Percentiles rank a stretch among this genome's conserved stretches.
These are phyloP conservation scores for Ginglymostoma cirratum DNA, from an alignment of 2,113 vertebrate species.

Conservation along the genomic window DNA sequence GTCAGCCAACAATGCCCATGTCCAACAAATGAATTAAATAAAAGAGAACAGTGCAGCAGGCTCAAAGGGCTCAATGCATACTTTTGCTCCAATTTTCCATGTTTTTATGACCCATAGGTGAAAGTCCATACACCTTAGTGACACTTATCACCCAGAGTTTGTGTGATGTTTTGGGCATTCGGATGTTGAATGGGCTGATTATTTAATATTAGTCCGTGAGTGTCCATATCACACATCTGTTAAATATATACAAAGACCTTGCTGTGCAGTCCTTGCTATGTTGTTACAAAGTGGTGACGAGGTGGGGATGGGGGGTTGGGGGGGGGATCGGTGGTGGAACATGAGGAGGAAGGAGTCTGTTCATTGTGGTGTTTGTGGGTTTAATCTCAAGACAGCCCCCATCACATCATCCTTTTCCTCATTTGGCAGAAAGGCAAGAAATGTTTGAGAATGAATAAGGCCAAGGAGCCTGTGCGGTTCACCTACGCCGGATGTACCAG, in stretches of 20 bases:
- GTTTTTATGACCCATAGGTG: not conserved
- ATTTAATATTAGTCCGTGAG: not conserved
- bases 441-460: conserved; percentile 51
- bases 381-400: no score
- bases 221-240: not conserved
- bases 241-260: not conserved
- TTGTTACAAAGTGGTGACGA: not conserved
- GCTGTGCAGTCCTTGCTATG: not conserved
- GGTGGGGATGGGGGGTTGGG: not conserved
- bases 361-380: no score
- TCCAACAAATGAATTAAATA: no score
- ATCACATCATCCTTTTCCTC: not conserved
- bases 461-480: conserved; percentile 47
- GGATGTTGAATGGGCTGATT: not conserved
- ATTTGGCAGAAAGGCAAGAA: conserved; percentile 51
- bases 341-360: not conserved
- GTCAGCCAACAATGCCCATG: no score
- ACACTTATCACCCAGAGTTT: not conserved
- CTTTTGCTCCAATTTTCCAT: not conserved
- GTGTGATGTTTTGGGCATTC: not conserved
- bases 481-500: conserved; percentile 57
- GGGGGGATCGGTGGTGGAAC: not conserved
- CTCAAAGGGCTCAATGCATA: no score
- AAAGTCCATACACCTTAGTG: not conserved
- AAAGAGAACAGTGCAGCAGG: no score